Evolutionary conservation across 2,888 invertebrate species (phyloP).

Genomic region (Acrobeloides nanus): DNA sequence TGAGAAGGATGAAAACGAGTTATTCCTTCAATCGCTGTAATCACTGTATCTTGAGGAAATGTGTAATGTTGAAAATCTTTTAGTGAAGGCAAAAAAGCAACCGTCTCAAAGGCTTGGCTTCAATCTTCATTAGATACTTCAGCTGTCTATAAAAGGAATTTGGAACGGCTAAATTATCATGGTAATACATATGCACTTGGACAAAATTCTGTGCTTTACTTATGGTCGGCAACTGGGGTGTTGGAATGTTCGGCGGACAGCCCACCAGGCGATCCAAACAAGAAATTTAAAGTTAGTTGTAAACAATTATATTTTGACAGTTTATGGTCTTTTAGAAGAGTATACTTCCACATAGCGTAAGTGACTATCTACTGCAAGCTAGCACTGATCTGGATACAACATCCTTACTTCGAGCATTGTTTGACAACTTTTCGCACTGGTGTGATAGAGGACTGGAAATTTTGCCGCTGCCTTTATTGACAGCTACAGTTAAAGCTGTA

Average conservation of each 20-base stretch:
- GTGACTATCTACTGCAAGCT: slow-evolving; percentile 24
- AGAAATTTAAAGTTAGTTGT: slow-evolving; percentile 10
- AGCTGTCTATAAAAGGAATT: slow-evolving; percentile 17
- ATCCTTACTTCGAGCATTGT: slow-evolving; percentile 42
- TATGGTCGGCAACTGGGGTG: slow-evolving; percentile 41
- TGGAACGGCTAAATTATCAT: slow-evolving; percentile 12
- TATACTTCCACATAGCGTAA: slow-evolving; percentile 12
- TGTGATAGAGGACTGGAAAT: slow-evolving; percentile 33
- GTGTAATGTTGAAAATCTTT: too few species aligned
- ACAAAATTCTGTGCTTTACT: slow-evolving; percentile 34
- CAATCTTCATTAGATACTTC: slow-evolving; percentile 10
- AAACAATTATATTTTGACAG: slow-evolving; percentile 11
- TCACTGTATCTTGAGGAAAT: slow-evolving; percentile 12
- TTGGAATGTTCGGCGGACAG: slow-evolving; percentile 18
- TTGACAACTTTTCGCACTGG: slow-evolving; percentile 50
- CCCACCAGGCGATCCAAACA: not conserved
- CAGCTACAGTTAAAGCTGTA: slow-evolving; percentile 35
- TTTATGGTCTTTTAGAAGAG: not conserved
- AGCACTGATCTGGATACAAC: slow-evolving; percentile 42
- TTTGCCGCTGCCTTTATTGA: slow-evolving; percentile 31
- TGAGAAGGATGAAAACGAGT: slow-evolving; percentile 19
- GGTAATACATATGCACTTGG: slow-evolving; percentile 26
- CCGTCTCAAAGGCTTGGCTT: slow-evolving; percentile 13
- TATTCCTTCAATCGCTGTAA: slow-evolving; percentile 32
- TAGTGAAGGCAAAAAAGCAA: slow-evolving; percentile 24